A percentile compares a stretch with the other conserved stretches of the same genome.
Evolutionary conservation across 1,140 invertebrate genomes (phyloP).

Genomic region (Bombus confusus): DNA sequence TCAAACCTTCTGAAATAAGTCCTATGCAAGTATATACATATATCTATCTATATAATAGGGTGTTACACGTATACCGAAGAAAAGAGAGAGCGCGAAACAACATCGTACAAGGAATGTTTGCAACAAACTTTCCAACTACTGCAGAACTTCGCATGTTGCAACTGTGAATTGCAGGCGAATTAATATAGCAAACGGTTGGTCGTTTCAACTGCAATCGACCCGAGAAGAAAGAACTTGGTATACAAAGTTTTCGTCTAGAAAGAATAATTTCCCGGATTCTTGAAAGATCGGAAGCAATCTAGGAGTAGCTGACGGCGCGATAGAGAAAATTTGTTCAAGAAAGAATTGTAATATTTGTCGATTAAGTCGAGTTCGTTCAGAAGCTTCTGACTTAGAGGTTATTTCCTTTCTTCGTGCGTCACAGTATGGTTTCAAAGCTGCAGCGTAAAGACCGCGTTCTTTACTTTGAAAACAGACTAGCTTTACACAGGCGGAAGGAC

Average conservation of each 20-base stretch:
- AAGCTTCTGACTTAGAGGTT: neutral
- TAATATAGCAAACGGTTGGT: constrained; percentile 2
- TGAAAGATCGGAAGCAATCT: too few species aligned
- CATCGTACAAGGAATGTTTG: neutral
- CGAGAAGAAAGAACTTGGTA: neutral
- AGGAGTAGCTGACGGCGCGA: neutral
- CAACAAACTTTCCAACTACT: neutral
- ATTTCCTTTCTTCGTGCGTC: neutral
- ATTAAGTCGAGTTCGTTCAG: too few species aligned
- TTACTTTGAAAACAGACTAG: constrained; percentile 34
- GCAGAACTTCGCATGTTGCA: neutral
- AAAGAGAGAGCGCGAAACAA: neutral
- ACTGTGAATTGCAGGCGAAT: constrained; percentile 16
- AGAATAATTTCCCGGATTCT: neutral
- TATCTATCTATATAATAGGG: neutral
- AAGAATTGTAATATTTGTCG: neutral
- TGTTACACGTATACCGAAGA: too few species aligned
- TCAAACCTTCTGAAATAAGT: neutral
- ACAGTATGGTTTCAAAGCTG: neutral
- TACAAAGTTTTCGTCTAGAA: neutral
- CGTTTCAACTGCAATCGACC: neutral
- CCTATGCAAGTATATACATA: neutral
- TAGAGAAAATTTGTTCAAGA: neutral
- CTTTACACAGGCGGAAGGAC: neutral
- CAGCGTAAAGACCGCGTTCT: constrained; percentile 5